Evolutionary conservation across 2,888 invertebrate genomes (phyloP).

Genomic region (Drosophila nigricruria): DNA sequence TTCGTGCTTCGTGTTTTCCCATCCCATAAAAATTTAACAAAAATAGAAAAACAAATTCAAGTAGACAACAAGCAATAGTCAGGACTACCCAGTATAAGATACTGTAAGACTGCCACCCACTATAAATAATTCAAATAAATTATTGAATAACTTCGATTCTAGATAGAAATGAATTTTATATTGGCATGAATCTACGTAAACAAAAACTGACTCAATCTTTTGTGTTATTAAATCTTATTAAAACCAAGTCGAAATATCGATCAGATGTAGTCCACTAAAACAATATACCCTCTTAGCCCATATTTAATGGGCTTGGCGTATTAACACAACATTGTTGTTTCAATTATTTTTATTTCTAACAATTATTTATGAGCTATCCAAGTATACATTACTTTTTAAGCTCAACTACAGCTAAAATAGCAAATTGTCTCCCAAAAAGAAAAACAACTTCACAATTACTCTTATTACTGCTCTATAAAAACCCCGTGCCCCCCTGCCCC

Average conservation of each 20-base stretch:
- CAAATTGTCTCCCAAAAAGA: conserved; percentile 59
- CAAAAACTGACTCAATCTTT: too few species aligned
- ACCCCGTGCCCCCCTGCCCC: background rate
- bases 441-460: conserved; percentile 44
- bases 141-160: too few species aligned
- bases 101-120: background rate
- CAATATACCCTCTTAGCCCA: background rate
- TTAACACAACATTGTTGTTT: background rate
- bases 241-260: too few species aligned
- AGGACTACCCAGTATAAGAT: background rate
- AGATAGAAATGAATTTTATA: too few species aligned
- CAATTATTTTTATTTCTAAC: conserved; percentile 7
- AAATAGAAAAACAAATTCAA: conserved; percentile 13
- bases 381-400: background rate
- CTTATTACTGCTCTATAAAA: conserved; percentile 34
- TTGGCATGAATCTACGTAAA: background rate
- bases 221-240: too few species aligned
- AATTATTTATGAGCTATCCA: conserved; percentile 25
- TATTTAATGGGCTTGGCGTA: background rate
- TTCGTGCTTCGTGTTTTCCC: conserved; percentile 75
- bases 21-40: conserved; percentile 56
- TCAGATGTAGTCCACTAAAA: too few species aligned
- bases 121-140: background rate
- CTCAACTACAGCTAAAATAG: conserved; percentile 58
- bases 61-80: background rate